Evolutionary conservation across 1,140 invertebrate species (phyloP).

Genomic region (Carposina sasakii): DNA sequence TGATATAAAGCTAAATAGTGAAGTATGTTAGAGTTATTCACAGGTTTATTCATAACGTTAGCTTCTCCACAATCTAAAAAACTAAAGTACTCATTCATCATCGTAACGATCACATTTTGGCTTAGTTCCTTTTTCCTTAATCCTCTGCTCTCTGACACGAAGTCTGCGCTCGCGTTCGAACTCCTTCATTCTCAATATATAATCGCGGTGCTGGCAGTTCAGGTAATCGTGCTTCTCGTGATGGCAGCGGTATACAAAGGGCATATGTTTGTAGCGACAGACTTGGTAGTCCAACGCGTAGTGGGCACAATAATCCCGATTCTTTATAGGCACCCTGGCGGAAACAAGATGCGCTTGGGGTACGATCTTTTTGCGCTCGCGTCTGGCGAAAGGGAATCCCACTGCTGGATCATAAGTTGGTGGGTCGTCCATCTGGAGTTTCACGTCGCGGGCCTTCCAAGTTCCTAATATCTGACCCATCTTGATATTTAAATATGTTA

Average conservation of each 20-base stretch:
- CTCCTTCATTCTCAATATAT: slow-evolving; percentile 86
- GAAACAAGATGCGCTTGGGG: slow-evolving; percentile 86
- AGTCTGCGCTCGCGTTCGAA: slow-evolving; percentile 89
- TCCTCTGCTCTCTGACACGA: slow-evolving; percentile 74
- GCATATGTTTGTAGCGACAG: slow-evolving; percentile 79
- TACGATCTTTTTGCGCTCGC: slow-evolving; percentile 75
- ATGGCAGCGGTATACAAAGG: slow-evolving; percentile 78
- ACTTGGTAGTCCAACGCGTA: slow-evolving; percentile 75
- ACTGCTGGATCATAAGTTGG: slow-evolving; percentile 81
- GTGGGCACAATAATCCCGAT: slow-evolving; percentile 91
- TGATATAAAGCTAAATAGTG: too few relatives aligned
- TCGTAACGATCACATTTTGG: too few relatives aligned
- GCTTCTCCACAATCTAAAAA: too few relatives aligned
- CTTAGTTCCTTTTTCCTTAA: slow-evolving; percentile 36
- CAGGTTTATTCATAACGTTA: too few relatives aligned
- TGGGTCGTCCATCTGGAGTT: slow-evolving; percentile 71
- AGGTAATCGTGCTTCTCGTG: slow-evolving; percentile 81
- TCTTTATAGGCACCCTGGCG: slow-evolving; percentile 76
- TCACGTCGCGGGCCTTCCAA: slow-evolving; percentile 55
- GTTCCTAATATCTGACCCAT: slow-evolving; percentile 60
- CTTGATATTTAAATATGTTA: background rate
- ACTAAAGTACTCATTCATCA: too few relatives aligned
- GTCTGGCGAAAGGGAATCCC: slow-evolving; percentile 82
- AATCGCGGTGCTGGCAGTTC: slow-evolving; percentile 86
- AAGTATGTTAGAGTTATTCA: too few relatives aligned